phyloP scores from a whole-genome alignment of 2,113 vertebrate genomes.

The Megaceryle torquata region DNA sequence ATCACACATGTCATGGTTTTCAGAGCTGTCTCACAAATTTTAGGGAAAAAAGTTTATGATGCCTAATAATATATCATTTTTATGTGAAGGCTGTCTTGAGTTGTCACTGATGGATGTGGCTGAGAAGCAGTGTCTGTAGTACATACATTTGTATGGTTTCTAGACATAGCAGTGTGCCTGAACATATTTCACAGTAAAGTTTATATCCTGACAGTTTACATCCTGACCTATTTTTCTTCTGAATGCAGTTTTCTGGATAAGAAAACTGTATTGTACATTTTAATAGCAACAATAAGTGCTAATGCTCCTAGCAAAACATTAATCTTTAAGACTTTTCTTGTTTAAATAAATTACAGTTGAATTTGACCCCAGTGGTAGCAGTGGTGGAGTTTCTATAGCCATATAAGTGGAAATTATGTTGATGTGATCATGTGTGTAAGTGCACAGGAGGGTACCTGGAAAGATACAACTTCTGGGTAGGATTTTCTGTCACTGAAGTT shows the following conservation, averaged over 20 bases:
- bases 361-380: neutral
- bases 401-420: neutral
- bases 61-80: neutral
- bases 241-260: neutral
- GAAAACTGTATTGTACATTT: neutral
- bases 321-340: neutral
- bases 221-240: neutral
- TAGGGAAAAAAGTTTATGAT: neutral
- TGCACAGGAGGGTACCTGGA: neutral
- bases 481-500: neutral
- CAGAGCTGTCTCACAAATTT: accelerated
- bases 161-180: accelerated
- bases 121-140: neutral
- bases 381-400: neutral
- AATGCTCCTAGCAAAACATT: neutral
- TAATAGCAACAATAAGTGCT: neutral
- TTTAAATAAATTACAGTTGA: neutral
- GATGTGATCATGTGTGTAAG: accelerated
- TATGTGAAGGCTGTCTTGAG: accelerated
- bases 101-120: neutral
- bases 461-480: neutral
- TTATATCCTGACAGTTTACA: neutral
- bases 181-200: neutral
- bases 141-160: accelerated
- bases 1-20: accelerated